phyloP scores from a whole-genome alignment of 2,888 invertebrate genomes.

The Rotaria macrura region DNA sequence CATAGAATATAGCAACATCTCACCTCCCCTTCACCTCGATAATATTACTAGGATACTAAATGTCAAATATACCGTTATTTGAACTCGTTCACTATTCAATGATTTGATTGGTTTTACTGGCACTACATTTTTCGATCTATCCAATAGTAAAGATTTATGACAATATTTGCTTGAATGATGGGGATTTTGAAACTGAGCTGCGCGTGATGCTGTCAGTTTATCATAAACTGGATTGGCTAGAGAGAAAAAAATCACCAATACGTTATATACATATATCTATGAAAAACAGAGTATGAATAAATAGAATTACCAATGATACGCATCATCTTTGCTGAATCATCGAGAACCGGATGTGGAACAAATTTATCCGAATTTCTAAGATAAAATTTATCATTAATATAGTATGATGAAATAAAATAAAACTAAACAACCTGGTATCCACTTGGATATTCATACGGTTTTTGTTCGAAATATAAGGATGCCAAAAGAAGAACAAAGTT shows the following conservation, averaged over 20 bases:
- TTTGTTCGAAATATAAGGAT: neutral
- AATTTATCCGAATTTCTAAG: neutral
- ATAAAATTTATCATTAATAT: neutral
- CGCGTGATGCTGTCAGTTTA: neutral
- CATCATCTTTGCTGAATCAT: neutral
- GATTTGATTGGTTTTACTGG: neutral
- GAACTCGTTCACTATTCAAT: neutral
- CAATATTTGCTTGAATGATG: neutral
- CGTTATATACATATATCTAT: too few species aligned
- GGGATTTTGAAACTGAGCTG: neutral
- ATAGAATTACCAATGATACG: neutral
- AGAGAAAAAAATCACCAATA: neutral
- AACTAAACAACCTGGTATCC: neutral
- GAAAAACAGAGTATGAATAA: too few species aligned
- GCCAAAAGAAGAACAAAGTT: too few species aligned
- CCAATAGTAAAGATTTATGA: neutral
- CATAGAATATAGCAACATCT: too few species aligned
- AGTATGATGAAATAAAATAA: neutral
- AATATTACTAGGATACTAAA: too few species aligned
- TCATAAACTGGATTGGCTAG: constrained; percentile 5
- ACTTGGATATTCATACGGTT: neutral
- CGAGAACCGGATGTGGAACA: neutral
- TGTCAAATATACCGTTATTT: neutral
- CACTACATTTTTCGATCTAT: neutral
- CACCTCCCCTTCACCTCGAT: too few species aligned